phyloP scores from a whole-genome alignment of 2,797 vertebrate genomes.

The Sebastiscus albofasciatus region DNA sequence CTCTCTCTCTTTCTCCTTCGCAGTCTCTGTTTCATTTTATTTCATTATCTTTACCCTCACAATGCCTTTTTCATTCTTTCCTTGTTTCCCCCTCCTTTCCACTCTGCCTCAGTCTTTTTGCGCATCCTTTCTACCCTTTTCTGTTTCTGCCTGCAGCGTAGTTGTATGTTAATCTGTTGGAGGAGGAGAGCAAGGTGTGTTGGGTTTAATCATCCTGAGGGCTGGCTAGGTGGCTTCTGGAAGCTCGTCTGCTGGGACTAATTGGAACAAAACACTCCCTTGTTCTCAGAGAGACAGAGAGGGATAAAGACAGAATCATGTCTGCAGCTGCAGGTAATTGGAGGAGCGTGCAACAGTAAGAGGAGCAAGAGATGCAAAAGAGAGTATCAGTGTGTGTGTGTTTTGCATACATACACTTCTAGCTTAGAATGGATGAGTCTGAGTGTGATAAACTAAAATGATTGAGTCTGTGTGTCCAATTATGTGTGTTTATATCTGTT shows the following conservation, averaged over 20 bases:
- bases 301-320: slow-evolving; percentile 56
- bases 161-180: slow-evolving; percentile 59
- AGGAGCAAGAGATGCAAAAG: slow-evolving; percentile 20
- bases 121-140: slow-evolving; percentile 13
- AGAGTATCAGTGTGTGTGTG: background rate
- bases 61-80: background rate
- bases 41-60: background rate
- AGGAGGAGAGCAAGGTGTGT: slow-evolving; percentile 67
- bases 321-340: slow-evolving; percentile 71
- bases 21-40: background rate
- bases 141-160: slow-evolving; percentile 41
- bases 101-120: background rate
- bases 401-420: background rate
- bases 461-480: background rate
- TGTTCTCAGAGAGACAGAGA: slow-evolving; percentile 52
- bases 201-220: slow-evolving; percentile 73
- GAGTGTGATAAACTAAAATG: background rate
- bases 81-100: background rate
- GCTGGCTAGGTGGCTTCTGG: slow-evolving; percentile 67
- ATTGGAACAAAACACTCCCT: slow-evolving; percentile 80
- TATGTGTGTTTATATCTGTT: background rate
- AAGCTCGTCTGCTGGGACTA: slow-evolving; percentile 70
- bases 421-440: background rate
- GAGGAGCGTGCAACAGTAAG: slow-evolving; percentile 35
- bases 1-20: background rate